Conservation (phyloP, 1,140 invertebrate genomes). For the fruit fly (Drosophila melanogaster) region Release_6_plus_ISO1_MT NT_037436.4:4928001-4928500, state of each 20-base stretch:
- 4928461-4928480: slow-evolving; percentile 53
- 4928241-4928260: background rate
- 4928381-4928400: slow-evolving; percentile 54
- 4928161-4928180: no score
- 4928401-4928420: slow-evolving; percentile 11
- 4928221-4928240: background rate
- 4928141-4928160: background rate
- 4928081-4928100: background rate
- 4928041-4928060: slow-evolving; percentile 36
- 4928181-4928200: no score
- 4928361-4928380: slow-evolving; percentile 75
- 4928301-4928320: slow-evolving; percentile 16
- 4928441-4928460: slow-evolving; percentile 8
- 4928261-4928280: slow-evolving; percentile 12
- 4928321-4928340: slow-evolving; percentile 31
- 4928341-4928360: slow-evolving; percentile 76
- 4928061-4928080: background rate
- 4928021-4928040: slow-evolving; percentile 13
- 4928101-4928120: background rate
- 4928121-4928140: no score
- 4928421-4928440: no score
- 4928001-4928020: slow-evolving; percentile 73
- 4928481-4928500: slow-evolving; percentile 44
- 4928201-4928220: background rate
- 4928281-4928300: slow-evolving; percentile 14